These are phyloP conservation scores for Aspidiotus destructor DNA, from an alignment of 2,888 invertebrate genomes.

Conservation along the genomic window DNA sequence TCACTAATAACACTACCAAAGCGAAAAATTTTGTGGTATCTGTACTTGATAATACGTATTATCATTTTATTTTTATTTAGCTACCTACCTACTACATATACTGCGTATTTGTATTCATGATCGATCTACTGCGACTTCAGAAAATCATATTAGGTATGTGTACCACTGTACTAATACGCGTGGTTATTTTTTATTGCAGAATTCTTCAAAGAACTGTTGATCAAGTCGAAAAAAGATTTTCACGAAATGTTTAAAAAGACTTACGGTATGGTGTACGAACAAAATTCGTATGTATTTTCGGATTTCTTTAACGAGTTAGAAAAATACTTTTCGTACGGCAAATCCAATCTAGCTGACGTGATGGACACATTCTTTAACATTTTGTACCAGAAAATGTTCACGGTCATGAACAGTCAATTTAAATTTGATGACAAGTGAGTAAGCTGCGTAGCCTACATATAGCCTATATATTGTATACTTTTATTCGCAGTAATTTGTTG, in stretches of 20 bases:
- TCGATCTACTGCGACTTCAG: too few species aligned
- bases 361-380: constrained; percentile 89
- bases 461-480: too few species aligned
- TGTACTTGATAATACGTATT: too few species aligned
- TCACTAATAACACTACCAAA: too few species aligned
- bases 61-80: too few species aligned
- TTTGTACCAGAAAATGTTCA: constrained; percentile 92
- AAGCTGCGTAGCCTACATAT: too few species aligned
- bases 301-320: constrained; percentile 83
- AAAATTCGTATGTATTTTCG: constrained; percentile 84
- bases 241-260: constrained; percentile 92
- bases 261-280: constrained; percentile 89
- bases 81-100: too few species aligned
- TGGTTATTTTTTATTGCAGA: constrained; percentile 49
- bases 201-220: constrained; percentile 75
- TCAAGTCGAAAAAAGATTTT: constrained; percentile 73
- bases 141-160: too few species aligned
- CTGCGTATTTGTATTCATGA: too few species aligned
- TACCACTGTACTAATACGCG: background rate
- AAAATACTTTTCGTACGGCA: constrained; percentile 75
- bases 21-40: too few species aligned
- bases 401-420: constrained; percentile 87
- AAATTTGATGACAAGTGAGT: constrained; percentile 72
- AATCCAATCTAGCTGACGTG: constrained; percentile 71
- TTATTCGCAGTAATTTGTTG: too few species aligned